Base-by-base conservation (phyloP, 2,888 invertebrate genomes). In the Trichogramma evanescens region DNA sequence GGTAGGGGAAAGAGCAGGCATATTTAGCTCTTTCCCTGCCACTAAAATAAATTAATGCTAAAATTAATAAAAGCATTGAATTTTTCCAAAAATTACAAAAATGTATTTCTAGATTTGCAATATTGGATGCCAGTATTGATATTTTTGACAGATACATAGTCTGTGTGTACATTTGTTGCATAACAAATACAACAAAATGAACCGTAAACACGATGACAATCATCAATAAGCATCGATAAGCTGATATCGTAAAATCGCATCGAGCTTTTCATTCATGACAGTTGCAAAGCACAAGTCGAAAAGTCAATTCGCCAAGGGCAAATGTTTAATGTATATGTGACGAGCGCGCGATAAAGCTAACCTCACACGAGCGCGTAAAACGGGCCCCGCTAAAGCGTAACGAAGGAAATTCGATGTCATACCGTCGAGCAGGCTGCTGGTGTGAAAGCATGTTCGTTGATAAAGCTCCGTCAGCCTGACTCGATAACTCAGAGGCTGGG, bases 1-100 rank as follows among this genome's bases (percentile, higher is more conserved):
- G 4, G 85, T 86, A 1, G 86, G 86, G 1, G 85, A 85, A 42
- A 86, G 71, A 0, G 85, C 80, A 9, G 85, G 85, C 85, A 86
- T 82, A 50, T 77, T 72, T 4, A 82, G 59, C 64, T 77, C 75
- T 59, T 74, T 77, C 7, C 80, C 80, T 63, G 72, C 73, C 5
- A 77, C 80, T 80, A 50, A 6, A 66, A 59, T 26, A 50, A 8
- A 54, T 63, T 55, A 50, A 38, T 13, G 13, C 13, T 13, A 2
- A 13, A 1, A 13, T 13, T 13, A 13, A 43, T 48, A 43, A 42
- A 58, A 51, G 54, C 38, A 53, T 54, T 50, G 51, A 46, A 13
- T 39, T 52, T 10, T 8, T 26, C 7, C 7, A 9, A 7, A 45
- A 45, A 45, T 45, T 2, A 45, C 45, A 45, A 7, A 45, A 45